Percentiles rank a stretch among this genome's conserved stretches.
Evolutionary conservation across 1,140 invertebrate genomes (phyloP).

Genomic region (Asobara japonica): DNA sequence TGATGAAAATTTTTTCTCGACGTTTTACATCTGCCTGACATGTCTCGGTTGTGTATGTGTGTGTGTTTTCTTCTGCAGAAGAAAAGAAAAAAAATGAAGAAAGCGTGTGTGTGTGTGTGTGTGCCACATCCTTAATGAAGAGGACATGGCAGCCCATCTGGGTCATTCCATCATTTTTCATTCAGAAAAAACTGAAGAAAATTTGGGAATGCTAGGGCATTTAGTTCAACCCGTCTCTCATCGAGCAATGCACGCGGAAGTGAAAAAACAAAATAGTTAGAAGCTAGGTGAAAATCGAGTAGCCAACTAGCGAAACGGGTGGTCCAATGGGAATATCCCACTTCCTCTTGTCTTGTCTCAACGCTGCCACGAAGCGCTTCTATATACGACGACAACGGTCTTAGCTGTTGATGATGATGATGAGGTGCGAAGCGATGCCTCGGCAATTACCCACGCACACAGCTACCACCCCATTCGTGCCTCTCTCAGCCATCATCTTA

Average conservation of each 20-base stretch:
- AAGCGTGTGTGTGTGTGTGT: no score
- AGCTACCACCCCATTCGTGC: constrained; percentile 26
- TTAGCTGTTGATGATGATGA: constrained; percentile 65
- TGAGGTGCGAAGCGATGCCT: constrained; percentile 67
- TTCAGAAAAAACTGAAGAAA: not conserved
- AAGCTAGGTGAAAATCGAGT: constrained; percentile 26
- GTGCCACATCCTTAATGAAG: no score
- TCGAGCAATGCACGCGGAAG: not conserved
- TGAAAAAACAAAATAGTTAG: constrained; percentile 29
- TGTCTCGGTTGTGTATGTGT: no score
- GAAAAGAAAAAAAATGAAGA: no score
- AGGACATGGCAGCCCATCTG: no score
- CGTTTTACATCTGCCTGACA: no score
- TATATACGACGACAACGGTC: constrained; percentile 54
- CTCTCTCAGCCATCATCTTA: constrained; percentile 13
- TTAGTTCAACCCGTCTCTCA: constrained; percentile 13
- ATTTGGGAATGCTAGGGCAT: not conserved
- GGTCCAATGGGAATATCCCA: constrained; percentile 39
- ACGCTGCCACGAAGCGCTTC: not conserved
- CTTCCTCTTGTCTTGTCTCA: constrained; percentile 41
- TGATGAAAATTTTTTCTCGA: no score
- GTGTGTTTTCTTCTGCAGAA: no score
- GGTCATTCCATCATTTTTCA: not conserved
- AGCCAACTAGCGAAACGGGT: constrained; percentile 41
- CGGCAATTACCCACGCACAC: constrained; percentile 58